phyloP scores from a whole-genome alignment of 2,888 invertebrate species.

The Caenorhabditis imperialis region DNA sequence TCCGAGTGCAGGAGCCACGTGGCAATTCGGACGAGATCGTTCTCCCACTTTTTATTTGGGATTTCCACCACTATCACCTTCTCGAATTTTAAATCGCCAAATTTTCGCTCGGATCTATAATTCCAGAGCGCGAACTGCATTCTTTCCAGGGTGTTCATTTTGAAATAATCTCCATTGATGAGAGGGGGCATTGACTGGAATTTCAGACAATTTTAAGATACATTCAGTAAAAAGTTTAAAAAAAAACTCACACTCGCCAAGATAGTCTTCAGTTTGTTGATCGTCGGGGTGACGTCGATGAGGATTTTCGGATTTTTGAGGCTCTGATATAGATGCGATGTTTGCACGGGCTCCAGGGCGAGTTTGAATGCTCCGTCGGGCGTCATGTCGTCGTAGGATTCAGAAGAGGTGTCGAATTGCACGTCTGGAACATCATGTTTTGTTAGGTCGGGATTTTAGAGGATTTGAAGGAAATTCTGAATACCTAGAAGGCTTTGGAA shows the following conservation, averaged over 20 bases:
- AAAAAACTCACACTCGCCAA: slow-evolving; percentile 25
- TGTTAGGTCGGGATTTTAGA: too few relatives aligned
- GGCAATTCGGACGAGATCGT: slow-evolving; percentile 46
- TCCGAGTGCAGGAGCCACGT: slow-evolving; percentile 54
- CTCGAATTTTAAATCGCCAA: slow-evolving; percentile 50
- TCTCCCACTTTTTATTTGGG: slow-evolving; percentile 49
- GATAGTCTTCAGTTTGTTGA: slow-evolving; percentile 40
- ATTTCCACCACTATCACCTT: slow-evolving; percentile 38
- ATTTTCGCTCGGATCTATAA: slow-evolving; percentile 44
- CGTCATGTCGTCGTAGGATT: slow-evolving; percentile 22
- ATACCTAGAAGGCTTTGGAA: too few relatives aligned
- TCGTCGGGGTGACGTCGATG: slow-evolving; percentile 41
- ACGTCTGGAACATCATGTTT: too few relatives aligned
- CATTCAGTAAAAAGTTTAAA: not conserved
- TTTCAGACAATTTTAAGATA: not conserved
- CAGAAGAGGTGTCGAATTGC: slow-evolving; percentile 38
- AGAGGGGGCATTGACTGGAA: slow-evolving; percentile 36
- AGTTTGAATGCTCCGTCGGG: slow-evolving; percentile 27
- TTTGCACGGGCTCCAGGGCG: slow-evolving; percentile 34
- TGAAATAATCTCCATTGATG: slow-evolving; percentile 34
- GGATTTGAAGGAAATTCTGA: too few relatives aligned
- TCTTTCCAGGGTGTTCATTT: slow-evolving; percentile 34
- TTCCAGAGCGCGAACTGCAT: slow-evolving; percentile 53
- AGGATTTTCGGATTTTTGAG: slow-evolving; percentile 46
- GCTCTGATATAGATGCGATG: slow-evolving; percentile 28